Base-by-base conservation (phyloP, 2,888 invertebrate species). In the Drosophila paranaensis region DNA sequence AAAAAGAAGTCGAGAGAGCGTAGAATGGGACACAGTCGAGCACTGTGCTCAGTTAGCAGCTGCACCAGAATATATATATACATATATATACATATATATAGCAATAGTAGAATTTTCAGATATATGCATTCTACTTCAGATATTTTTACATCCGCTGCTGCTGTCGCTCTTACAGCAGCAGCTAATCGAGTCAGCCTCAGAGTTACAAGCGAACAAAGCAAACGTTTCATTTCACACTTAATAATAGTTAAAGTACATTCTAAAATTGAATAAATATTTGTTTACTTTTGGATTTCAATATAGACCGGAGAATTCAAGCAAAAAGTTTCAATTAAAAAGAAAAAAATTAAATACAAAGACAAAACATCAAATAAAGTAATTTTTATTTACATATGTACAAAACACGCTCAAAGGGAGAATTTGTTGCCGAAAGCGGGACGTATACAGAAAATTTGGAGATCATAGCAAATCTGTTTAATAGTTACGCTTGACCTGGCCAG, bases 401-500 rank as follows among this genome's bases (percentile, higher is more conserved):
- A 66, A 30, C 30, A 50, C 16, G 11, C 8, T 35, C 53, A 53
- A 20, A 35, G 10, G 14, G 0, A 40, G 70, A 71, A 57, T 71
- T 63, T 35, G 0, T 13, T 48, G 35, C 13, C 16, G 42, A 58
- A 48, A 20, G 45, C 48, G 57, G 42, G n/a, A 10, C 48, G 27
- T 2, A 40, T 35, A 77, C 55, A 14, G 20, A 6, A 39, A 82
- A 85, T 85, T 79, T 16, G 35, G 13, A 20, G 14, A 10, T 1
- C 11, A 37, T 14, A 9, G 20, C 1, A n/a, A 35, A 8, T 16
- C 16, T 33, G 33, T 0, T n/a, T 83, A 92, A 74, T 90, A 91
- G 72, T 90, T 90, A 43, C 91, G 87, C 63, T 91, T 91, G 16
- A 89, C 63, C 67, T 91, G 94, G 35, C 94, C 93, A 2, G 95